Evolutionary conservation across 1,140 invertebrate species (phyloP), one percentile per base, ranked within the genome.

Genomic region (Drosophila gunungcola): DNA sequence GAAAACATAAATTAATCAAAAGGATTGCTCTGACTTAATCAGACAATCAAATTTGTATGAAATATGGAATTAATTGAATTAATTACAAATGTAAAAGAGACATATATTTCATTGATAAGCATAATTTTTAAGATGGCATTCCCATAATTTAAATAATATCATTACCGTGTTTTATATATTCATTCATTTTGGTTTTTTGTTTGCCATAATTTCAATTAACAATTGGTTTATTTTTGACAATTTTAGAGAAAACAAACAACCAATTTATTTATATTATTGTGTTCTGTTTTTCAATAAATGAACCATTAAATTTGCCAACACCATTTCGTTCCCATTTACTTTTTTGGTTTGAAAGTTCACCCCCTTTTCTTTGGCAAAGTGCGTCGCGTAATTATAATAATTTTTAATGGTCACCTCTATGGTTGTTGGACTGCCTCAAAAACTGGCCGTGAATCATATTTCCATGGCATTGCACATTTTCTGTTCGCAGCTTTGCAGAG

Each of bases 381-480:
- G 52, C 58, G 60, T 36, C 27, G 13, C 34, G 10, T 69, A 36
- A 69, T 70, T 55, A 45, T 55, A 11, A 69, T 21, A 69, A 46
- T 77, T 78, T 53, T 78, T 77, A 52, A 52, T 77, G 32, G 75
- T 70, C 61, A 51, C 74, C 80, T 38, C 57, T 82, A 75, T 72
- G 80, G 73, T 80, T 58, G 84, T 62, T 80, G 64, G 78, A 51
- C 13, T 74, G 60, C 49, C 49, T 52, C 9, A 64, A 68, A 62
- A 77, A 62, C 51, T 89, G 83, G 81, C 83, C 86, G 78, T 88
- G 84, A 88, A 88, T 88, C 83, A 88, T 79, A 88, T 88, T 88
- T 89, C 84, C 83, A 76, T 88, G 84, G 76, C 83, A 83, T 89
- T 88, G 83, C 83, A 88, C 80, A 77, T 88, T 88, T 85, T 86